Conservation (phyloP, 2,113 vertebrate genomes). For the Phasianus colchicus region DNA sequence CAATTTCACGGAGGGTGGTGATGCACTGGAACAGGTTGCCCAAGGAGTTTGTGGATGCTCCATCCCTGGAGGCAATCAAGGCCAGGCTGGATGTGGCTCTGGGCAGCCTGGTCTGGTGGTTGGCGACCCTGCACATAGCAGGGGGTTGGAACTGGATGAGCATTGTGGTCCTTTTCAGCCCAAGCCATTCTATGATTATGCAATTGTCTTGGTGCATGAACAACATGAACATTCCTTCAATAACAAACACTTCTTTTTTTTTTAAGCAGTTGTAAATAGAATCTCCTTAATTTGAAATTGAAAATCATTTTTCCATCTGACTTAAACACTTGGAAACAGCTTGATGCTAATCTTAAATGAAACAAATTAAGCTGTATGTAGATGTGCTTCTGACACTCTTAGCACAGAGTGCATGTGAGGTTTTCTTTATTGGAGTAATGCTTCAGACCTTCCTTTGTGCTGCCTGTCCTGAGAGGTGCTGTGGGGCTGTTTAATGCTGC, state of each 20-base stretch:
- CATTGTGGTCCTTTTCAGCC: no score
- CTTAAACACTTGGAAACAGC: neutral
- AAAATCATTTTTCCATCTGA: neutral
- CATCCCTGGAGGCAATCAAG: no score
- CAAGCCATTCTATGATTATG: no score
- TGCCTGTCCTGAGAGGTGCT: neutral
- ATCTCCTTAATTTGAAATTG: neutral
- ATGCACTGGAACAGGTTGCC: no score
- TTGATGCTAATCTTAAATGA: neutral
- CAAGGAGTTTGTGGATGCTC: no score
- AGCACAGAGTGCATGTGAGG: neutral
- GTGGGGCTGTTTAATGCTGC: neutral
- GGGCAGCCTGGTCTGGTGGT: no score
- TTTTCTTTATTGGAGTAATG: neutral
- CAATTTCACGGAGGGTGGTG: no score
- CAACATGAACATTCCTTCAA: neutral
- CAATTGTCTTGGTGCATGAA: neutral
- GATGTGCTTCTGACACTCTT: neutral
- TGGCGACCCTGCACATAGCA: no score
- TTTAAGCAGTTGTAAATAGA: neutral
- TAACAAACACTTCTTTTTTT: neutral
- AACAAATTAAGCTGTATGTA: neutral
- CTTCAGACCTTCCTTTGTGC: neutral
- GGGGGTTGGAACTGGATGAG: no score
- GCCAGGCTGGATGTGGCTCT: no score